phyloP scores from a whole-genome alignment of 2,888 invertebrate species.

The Boloria euphrosyne region DNA sequence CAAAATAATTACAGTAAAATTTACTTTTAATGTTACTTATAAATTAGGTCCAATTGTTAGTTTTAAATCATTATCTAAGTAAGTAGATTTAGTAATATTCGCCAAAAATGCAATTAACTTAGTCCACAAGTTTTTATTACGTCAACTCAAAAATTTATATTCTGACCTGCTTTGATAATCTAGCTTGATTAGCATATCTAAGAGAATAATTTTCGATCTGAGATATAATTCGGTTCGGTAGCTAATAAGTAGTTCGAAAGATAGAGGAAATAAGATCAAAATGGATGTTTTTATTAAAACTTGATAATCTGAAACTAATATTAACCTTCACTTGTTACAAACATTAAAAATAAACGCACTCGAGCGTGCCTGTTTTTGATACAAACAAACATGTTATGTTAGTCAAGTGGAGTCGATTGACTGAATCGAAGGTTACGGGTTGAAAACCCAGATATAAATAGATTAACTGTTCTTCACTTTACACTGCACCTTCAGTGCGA shows the following conservation, averaged over 20 bases:
- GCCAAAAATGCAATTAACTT: conserved; percentile 1
- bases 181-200: too few relatives aligned
- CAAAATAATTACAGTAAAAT: too few relatives aligned
- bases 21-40: background rate
- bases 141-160: conserved; percentile 1
- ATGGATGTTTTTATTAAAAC: too few relatives aligned
- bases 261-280: too few relatives aligned
- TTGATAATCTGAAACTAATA: too few relatives aligned
- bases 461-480: conserved; percentile 14
- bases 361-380: conserved; percentile 9
- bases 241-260: too few relatives aligned
- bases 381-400: conserved; percentile 4
- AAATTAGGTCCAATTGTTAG: background rate
- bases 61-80: conserved; percentile 14
- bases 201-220: too few relatives aligned
- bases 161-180: too few relatives aligned
- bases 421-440: conserved; percentile 16
- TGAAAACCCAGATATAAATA: conserved; percentile 23
- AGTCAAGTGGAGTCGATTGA: conserved; percentile 19
- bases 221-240: too few relatives aligned
- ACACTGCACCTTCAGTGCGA: background rate
- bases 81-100: background rate
- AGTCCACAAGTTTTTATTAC: background rate
- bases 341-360: conserved; percentile 14
- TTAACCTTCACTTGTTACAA: background rate